Evolutionary conservation across 2,888 invertebrate species (phyloP), one percentile per base, ranked within the genome.

Genomic region (Sinhomidia bicolor): DNA sequence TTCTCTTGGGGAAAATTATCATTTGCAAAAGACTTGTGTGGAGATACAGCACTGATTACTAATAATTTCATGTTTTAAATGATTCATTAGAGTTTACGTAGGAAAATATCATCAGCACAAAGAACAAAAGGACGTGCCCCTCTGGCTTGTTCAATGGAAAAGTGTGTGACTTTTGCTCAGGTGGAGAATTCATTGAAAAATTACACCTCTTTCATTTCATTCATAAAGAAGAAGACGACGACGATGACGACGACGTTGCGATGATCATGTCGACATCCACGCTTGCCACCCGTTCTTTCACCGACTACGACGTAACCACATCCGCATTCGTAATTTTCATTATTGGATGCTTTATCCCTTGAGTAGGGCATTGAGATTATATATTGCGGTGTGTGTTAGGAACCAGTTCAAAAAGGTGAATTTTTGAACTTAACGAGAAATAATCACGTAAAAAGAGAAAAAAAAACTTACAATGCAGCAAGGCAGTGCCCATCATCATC

Each of bases 131-230:
- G 85, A 85, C 76, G 76, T 76, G 84, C 84, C 76, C 85, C 51
- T 51, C 47, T 76, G 14, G 17, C 17, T 76, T 71, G 1, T 20
- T 44, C 41, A 57, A 36, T 41, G 62, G 36, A n/a, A 47, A n/a
- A 7, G 14, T 78, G 60, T 80, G 80, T 7, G n/a, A 54, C 71
- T 84, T 65, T 65, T 68, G 60, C 26, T 20, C 17, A 26, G 62
- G 47, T 78, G 88, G 68, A 71, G 80, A 65, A 71, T 90, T 90
- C 90, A 90, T 90, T 90, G 89, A 90, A 87, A 87, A 90, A 88
- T 80, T 47, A 71, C 83, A 60, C 60, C n/a, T 20, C 71, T 71
- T 51, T 47, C 62, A 32, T 81, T 62, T 74, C 88, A 90, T 82
- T 85, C 85, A 86, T 51, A 60, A 71, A 47, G 57, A 23, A 14